Percentiles rank a stretch among this genome's conserved stretches.
Conservation (phyloP, 2,797 vertebrate species). For the Paratrypauchen microcephalus region DNA sequence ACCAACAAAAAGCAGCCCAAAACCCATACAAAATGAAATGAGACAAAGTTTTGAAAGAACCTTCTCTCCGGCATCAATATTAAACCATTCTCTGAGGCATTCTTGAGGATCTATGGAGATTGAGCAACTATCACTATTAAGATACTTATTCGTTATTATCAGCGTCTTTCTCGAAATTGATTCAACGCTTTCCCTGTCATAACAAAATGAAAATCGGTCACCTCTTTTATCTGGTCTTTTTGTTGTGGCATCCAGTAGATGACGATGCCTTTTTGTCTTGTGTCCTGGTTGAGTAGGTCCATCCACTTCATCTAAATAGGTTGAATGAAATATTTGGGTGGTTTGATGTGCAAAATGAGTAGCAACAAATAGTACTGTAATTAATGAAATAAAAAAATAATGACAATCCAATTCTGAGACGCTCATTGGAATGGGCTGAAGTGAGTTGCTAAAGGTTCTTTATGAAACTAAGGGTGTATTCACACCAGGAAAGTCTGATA, state of each 20-base stretch:
- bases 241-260: slow-evolving; percentile 13
- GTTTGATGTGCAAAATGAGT: slow-evolving; percentile 24
- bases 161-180: slow-evolving; percentile 56
- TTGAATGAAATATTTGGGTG: slow-evolving; percentile 17
- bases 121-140: slow-evolving; percentile 62
- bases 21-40: slow-evolving; percentile 31
- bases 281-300: slow-evolving; percentile 17
- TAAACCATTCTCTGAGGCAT: slow-evolving; percentile 62
- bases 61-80: slow-evolving; percentile 64
- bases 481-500: no score
- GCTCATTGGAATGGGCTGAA: slow-evolving; percentile 52
- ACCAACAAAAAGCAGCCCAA: slow-evolving; percentile 47
- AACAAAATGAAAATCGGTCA: slow-evolving; percentile 57
- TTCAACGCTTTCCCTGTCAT: slow-evolving; percentile 32
- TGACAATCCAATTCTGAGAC: slow-evolving; percentile 43
- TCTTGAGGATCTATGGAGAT: slow-evolving; percentile 62
- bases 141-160: slow-evolving; percentile 72
- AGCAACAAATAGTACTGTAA: slow-evolving; percentile 35
- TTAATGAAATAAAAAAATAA: slow-evolving; percentile 56
- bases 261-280: slow-evolving; percentile 16
- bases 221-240: slow-evolving; percentile 12
- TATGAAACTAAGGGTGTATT: no score
- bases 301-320: slow-evolving; percentile 29
- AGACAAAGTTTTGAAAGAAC: slow-evolving; percentile 33
- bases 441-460: background rate